Conservation (phyloP, 2,797 vertebrate genomes). For the Apogon hyalosoma region DNA sequence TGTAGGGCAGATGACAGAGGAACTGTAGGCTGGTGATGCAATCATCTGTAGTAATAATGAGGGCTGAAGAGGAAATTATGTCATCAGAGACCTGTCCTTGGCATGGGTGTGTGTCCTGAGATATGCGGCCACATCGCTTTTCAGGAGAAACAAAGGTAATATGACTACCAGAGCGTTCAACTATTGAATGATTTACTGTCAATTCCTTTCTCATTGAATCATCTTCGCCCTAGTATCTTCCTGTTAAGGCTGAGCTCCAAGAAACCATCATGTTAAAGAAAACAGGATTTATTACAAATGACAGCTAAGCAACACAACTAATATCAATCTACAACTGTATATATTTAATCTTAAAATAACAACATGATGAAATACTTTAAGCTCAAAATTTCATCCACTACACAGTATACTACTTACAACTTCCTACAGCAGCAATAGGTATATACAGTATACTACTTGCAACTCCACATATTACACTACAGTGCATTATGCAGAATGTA, state of each 20-base stretch:
- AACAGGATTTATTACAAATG: not conserved
- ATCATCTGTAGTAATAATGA: conserved; percentile 39
- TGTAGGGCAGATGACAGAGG: conserved; percentile 52
- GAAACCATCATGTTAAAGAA: not conserved
- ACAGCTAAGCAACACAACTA: not conserved
- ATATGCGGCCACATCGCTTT: conserved; percentile 13
- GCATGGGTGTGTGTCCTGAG: not conserved
- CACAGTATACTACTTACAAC: too few relatives aligned
- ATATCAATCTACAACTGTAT: not conserved
- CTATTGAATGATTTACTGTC: conserved; percentile 9
- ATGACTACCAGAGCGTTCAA: not conserved
- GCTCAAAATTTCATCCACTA: too few relatives aligned
- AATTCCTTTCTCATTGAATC: not conserved
- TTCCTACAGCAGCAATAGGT: too few relatives aligned
- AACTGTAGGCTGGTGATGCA: conserved; percentile 56
- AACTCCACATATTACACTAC: too few relatives aligned
- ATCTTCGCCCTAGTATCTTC: conserved; percentile 2
- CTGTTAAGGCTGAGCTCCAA: conserved; percentile 1
- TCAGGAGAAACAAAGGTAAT: conserved; percentile 22
- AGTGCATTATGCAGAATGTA: too few relatives aligned
- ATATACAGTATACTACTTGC: too few relatives aligned
- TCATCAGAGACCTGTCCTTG: conserved; percentile 35
- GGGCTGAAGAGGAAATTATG: conserved; percentile 54
- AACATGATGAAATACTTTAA: not conserved
- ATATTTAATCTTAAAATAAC: not conserved